phyloP scores from a whole-genome alignment of 2,888 invertebrate genomes.

The Epinotia bilunana region DNA sequence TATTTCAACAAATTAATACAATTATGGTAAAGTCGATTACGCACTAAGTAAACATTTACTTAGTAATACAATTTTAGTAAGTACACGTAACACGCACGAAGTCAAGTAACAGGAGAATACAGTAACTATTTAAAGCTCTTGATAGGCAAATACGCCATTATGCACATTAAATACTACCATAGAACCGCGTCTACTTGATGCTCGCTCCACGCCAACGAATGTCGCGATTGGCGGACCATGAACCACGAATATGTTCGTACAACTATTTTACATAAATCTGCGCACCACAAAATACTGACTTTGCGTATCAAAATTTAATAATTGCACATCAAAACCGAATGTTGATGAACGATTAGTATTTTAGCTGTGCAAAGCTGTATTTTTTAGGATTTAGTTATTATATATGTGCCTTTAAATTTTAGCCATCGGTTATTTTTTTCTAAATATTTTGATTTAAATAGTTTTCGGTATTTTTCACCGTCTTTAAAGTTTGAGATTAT shows the following conservation, averaged over 20 bases:
- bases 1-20: constrained; percentile 30
- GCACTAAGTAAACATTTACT: constrained; percentile 37
- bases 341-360: no score
- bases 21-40: constrained; percentile 32
- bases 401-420: no score
- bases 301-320: no score
- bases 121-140: constrained; percentile 47
- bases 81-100: constrained; percentile 20
- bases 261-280: background rate
- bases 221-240: background rate
- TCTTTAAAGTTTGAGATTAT: no score
- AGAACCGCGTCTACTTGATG: constrained; percentile 11
- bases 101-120: constrained; percentile 34
- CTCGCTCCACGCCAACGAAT: background rate
- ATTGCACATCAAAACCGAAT: no score
- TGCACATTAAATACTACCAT: constrained; percentile 34
- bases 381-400: no score
- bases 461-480: no score
- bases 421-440: no score
- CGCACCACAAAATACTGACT: no score
- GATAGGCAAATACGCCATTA: constrained; percentile 46
- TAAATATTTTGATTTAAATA: no score
- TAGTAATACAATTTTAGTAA: constrained; percentile 24
- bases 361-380: no score
- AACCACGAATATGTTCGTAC: background rate